Base-by-base conservation (phyloP, 2,797 vertebrate genomes). In the Poeciliopsis gracilis region DNA sequence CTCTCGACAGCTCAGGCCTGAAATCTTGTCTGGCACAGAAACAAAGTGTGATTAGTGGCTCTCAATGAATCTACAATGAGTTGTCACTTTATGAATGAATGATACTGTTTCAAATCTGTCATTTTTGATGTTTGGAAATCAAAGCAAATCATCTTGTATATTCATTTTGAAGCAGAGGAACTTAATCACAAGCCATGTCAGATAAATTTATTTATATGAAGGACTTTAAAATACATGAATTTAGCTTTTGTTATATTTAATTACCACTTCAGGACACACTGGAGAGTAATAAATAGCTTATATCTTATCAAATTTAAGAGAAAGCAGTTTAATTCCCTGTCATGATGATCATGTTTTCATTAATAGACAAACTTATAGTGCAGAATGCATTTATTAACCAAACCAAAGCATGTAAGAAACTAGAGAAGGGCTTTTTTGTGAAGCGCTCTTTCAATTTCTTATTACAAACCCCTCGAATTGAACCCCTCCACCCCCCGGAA, bases 41-140 rank as follows among this genome's bases (percentile, higher is more conserved):
- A 71, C 72, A 87, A 72, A 80, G 81, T 77, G 77, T 78, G 79
- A 86, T 66, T 57, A n/a, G 73, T 63, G 69, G 18, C 51, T 82
- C 55, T 82, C 28, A 36, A 28, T 88, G 53, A 81, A 79, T 78
- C 71, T 72, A 69, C 82, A 80, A 79, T 70, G 77, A 91, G 82
- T 77, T 85, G 82, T 84, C 80, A 59, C 63, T 41, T 79, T 80
- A 30, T 49, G 82, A 81, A 89, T 86, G 70, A 90, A 86, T 83
- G 79, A 82, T 77, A 73, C 72, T 73, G 75, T 92, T 92, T 93
- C 73, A 90, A 81, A 82, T 87, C 77, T 80, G 82, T 86, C 87
- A 83, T 86, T 90, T 88, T 81, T 89, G 83, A 88, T 85, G 75
- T 79, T 75, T 74, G 84, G 86, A 85, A 89, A 77, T 85, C 81